phyloP scores from a whole-genome alignment of 2,888 invertebrate species.

The Epistrophe eligans region DNA sequence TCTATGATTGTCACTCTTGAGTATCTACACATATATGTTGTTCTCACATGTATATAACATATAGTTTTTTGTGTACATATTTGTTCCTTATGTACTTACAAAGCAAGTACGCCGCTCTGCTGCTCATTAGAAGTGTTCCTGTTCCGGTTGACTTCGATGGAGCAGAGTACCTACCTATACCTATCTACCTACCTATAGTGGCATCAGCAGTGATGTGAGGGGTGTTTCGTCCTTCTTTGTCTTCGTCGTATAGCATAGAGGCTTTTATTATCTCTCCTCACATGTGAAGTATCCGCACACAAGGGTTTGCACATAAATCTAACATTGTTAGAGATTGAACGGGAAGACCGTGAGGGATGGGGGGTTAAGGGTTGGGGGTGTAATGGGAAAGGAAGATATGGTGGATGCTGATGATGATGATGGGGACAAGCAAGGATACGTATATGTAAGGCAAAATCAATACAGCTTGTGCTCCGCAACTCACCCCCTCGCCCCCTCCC shows the following conservation, averaged over 20 bases:
- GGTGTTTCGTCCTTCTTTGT: slow-evolving; percentile 19
- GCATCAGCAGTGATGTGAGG: neutral
- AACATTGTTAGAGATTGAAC: slow-evolving; percentile 63
- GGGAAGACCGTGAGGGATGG: neutral
- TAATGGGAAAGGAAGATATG: slow-evolving; percentile 6
- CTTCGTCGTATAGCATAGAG: slow-evolving; percentile 26
- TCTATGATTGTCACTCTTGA: slow-evolving; percentile 57
- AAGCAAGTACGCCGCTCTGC: slow-evolving; percentile 72
- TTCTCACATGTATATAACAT: slow-evolving; percentile 5
- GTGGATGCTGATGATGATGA: slow-evolving; percentile 3
- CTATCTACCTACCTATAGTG: neutral
- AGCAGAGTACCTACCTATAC: neutral
- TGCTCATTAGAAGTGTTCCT: slow-evolving; percentile 76
- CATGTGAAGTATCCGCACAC: slow-evolving; percentile 75
- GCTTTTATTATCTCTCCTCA: slow-evolving; percentile 75
- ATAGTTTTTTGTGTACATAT: slow-evolving; percentile 48
- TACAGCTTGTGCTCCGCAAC: slow-evolving; percentile 58
- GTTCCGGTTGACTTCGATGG: slow-evolving; percentile 73
- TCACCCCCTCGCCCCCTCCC: neutral
- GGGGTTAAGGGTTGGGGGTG: neutral
- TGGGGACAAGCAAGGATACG: slow-evolving; percentile 17
- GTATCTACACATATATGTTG: slow-evolving; percentile 24
- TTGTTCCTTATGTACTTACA: slow-evolving; percentile 66
- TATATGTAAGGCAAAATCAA: slow-evolving; percentile 69
- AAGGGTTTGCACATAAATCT: slow-evolving; percentile 73